Conservation (phyloP, 1,140 invertebrate species). For the Pachyrhynchus sulphureomaculatus region DNA sequence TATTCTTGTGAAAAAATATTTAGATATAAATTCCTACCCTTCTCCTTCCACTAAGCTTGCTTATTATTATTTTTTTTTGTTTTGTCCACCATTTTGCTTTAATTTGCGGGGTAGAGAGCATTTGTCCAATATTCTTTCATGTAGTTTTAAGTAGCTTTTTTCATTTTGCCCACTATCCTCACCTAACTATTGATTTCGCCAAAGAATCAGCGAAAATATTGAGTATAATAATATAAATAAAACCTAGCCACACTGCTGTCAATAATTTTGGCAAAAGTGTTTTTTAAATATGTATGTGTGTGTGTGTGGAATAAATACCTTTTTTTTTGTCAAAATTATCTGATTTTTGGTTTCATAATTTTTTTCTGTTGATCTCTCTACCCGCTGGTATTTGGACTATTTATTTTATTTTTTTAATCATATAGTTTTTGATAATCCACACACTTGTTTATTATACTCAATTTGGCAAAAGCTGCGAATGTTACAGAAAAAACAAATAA, state of each 20-base stretch:
- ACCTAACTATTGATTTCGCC: conserved; percentile 23
- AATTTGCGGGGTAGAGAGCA: conserved; percentile 66
- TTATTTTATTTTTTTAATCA: conserved; percentile 24
- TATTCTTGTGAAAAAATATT: no score
- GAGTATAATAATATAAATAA: conserved; percentile 41
- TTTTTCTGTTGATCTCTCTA: conserved; percentile 46
- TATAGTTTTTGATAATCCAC: conserved; percentile 32
- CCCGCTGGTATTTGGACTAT: conserved; percentile 39
- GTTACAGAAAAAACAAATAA: not conserved
- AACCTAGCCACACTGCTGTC: not conserved
- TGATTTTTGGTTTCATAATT: conserved; percentile 20
- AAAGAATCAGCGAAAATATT: conserved; percentile 39
- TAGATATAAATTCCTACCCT: not conserved
- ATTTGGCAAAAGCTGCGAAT: conserved; percentile 16
- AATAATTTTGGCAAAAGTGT: not conserved
- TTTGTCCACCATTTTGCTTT: conserved; percentile 30
- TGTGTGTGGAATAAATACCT: conserved; percentile 8
- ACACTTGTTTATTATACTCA: conserved; percentile 46
- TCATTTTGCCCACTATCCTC: conserved; percentile 14
- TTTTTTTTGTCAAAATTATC: conserved; percentile 1
- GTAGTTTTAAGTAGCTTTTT: conserved; percentile 16
- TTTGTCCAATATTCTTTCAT: conserved; percentile 46
- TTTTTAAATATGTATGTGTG: conserved; percentile 31
- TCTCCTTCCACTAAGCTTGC: conserved; percentile 1
- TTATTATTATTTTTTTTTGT: conserved; percentile 27